These are phyloP conservation scores for Andrena marginata DNA, from an alignment of 2,888 invertebrate species.

Conservation along the genomic window DNA sequence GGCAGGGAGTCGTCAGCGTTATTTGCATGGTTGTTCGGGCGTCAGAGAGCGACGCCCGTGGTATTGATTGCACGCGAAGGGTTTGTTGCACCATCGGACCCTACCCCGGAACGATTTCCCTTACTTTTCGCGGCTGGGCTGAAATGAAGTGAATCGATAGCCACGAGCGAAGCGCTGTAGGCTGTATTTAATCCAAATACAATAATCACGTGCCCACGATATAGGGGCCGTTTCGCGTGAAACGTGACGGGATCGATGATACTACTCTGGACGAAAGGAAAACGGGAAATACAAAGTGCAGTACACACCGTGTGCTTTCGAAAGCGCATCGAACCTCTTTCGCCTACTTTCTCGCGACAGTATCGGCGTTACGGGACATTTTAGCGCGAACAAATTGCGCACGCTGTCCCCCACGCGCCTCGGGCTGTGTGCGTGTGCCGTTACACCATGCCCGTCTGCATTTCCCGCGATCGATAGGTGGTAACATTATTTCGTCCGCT, in stretches of 20 bases:
- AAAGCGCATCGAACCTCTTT: conserved; percentile 12
- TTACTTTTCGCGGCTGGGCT: background rate
- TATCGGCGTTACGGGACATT: conserved; percentile 35
- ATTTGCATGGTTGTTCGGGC: background rate
- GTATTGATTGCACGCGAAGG: conserved; percentile 63
- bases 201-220: background rate
- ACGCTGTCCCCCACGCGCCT: conserved; percentile 11
- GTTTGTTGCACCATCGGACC: conserved; percentile 30
- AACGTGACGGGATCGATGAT: background rate
- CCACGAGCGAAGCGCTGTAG: background rate
- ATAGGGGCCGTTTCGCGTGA: background rate
- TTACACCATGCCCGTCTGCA: conserved; percentile 19
- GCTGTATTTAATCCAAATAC: background rate
- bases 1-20: background rate
- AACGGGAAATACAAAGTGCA: background rate
- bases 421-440: conserved; percentile 20
- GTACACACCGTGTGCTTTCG: background rate
- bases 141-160: conserved; percentile 36
- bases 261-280: background rate
- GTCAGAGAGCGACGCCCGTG: conserved; percentile 53
- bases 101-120: conserved; percentile 26
- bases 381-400: conserved; percentile 31
- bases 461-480: conserved; percentile 20
- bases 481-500: conserved; percentile 8
- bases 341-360: conserved; percentile 42